Base-by-base conservation (phyloP, 2,797 vertebrate species). In the Hippopotamyrus pictus region DNA sequence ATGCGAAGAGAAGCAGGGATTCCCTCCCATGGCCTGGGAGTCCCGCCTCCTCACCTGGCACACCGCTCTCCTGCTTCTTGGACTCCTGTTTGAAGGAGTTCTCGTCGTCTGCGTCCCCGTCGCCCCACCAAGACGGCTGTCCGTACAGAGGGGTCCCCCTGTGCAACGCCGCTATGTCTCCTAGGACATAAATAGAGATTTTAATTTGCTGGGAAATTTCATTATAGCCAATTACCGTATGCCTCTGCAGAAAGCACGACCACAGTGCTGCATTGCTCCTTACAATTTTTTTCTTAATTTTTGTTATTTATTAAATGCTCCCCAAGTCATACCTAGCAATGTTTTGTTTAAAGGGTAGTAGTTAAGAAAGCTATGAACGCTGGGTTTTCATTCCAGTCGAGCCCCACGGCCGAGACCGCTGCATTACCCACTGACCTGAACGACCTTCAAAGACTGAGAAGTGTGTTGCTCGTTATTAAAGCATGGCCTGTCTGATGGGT, bases 111-210 rank as follows among this genome's bases (percentile, higher is more conserved):
- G 97, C 96, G n/a, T 99, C 98, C 59, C 96, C 98, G 62, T 99
- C 98, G 57, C 98, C 98, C 98, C 98, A 99, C 98, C 98, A 99
- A 2, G 98, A 98, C 0, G 98, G 98, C 91, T 99, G 98, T 1
- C 98, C 98, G 46, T 99, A 99, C 82, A 99, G 93, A 0, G 98
- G 98, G 6, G 98, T 99, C 89, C 98, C 98, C 88, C 98, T 97
- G 89, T 97, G 98, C 93, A 98, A 89, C 0, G 98, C 95, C 90
- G 97, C 95, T 90, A 94, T 93, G 93, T 99, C 98, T 92, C 91
- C 92, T 96, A 90, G n/a, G 59, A 83, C 12, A 9, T 7, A 53
- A 44, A 25, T 14, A 79, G 11, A 76, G 14, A 76, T 33, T 76
- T 76, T 33, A 29, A 85, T 19, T 29, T n/a, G 19, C 48, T 14